Evolutionary conservation across 2,797 vertebrate genomes (phyloP).

Genomic region (Lagorchestes hirsutus): DNA sequence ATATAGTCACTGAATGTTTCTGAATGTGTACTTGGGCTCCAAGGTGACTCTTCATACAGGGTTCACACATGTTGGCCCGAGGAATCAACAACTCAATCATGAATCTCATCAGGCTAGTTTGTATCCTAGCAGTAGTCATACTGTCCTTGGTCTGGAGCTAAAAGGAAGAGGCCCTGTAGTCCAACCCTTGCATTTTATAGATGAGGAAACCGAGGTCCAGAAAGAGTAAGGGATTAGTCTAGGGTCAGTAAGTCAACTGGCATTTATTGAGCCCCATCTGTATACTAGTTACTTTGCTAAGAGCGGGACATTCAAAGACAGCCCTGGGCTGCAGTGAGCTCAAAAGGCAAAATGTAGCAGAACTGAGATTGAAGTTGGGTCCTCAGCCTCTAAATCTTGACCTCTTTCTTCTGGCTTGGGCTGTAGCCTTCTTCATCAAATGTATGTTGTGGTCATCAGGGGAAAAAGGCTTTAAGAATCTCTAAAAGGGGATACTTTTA

Average conservation of each 20-base stretch:
- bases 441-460: not conserved
- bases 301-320: not conserved
- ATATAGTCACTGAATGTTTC: not conserved
- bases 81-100: not conserved
- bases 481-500: not conserved
- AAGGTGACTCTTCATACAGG: not conserved
- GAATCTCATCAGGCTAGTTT: not conserved
- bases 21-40: not conserved
- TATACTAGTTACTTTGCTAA: not conserved
- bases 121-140: not conserved
- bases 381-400: not conserved
- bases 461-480: not conserved
- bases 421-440: not conserved
- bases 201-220: not conserved
- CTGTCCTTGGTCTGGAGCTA: not conserved
- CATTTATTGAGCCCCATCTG: not conserved
- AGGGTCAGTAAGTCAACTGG: not conserved
- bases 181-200: not conserved
- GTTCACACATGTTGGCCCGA: not conserved
- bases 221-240: not conserved
- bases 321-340: not conserved
- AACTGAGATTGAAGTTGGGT: not conserved
- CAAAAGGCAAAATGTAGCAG: not conserved
- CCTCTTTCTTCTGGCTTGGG: not conserved
- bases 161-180: not conserved